Percentiles rank a stretch among this genome's conserved stretches.
Conservation (phyloP, 2,888 invertebrate species). For the Clivina fossor region DNA sequence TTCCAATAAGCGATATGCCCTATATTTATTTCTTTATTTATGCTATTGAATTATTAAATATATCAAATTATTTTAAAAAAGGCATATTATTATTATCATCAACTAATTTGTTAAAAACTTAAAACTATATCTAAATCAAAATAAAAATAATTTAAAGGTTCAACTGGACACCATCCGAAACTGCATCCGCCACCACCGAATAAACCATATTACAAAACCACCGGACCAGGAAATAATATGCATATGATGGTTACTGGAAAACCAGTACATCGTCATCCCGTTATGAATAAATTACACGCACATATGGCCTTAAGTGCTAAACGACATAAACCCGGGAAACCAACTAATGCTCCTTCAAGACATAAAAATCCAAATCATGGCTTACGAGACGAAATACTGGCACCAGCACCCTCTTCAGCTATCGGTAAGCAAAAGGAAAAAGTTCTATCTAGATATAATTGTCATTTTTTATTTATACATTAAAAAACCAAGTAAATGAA, state of each 20-base stretch:
- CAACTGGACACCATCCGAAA: slow-evolving; percentile 22
- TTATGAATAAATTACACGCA: slow-evolving; percentile 33
- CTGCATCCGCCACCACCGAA: slow-evolving; percentile 1
- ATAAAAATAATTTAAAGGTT: slow-evolving; percentile 10
- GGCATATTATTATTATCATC: too few relatives aligned
- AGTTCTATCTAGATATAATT: too few relatives aligned
- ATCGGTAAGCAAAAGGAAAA: slow-evolving; percentile 27
- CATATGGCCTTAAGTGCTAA: slow-evolving; percentile 25
- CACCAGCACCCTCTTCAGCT: slow-evolving; percentile 46
- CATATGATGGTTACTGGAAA: slow-evolving; percentile 6
- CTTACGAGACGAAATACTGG: slow-evolving; percentile 49
- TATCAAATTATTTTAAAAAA: too few relatives aligned
- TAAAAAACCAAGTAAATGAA: too few relatives aligned
- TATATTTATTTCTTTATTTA: too few relatives aligned
- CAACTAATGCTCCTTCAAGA: slow-evolving; percentile 41
- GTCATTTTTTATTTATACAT: too few relatives aligned
- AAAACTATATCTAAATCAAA: too few relatives aligned
- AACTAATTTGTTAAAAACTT: too few relatives aligned
- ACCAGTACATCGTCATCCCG: slow-evolving; percentile 28
- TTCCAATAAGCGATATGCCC: too few relatives aligned
- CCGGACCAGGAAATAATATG: background rate
- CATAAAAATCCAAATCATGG: slow-evolving; percentile 43
- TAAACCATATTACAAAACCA: background rate
- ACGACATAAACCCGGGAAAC: slow-evolving; percentile 40
- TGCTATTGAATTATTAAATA: too few relatives aligned